These are phyloP conservation scores for Lordiphosa collinella DNA, from an alignment of 1,140 invertebrate species.

Conservation along the genomic window DNA sequence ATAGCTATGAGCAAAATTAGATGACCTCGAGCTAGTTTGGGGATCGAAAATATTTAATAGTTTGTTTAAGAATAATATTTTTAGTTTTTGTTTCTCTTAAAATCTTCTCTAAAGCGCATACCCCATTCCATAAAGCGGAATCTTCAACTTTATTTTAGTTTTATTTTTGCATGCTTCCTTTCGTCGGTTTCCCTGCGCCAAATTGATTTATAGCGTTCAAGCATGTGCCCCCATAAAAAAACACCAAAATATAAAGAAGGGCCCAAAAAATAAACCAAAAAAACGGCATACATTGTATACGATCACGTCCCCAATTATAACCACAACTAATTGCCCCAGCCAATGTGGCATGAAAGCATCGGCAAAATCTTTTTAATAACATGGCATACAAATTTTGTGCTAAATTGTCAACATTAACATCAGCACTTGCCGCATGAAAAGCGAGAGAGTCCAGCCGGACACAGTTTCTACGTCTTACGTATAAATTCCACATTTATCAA, in stretches of 20 bases:
- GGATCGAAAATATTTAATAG: too few relatives aligned
- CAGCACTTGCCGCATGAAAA: constrained; percentile 11
- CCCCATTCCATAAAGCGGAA: background rate
- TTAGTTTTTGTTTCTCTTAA: background rate
- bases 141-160: background rate
- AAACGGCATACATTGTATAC: constrained; percentile 3
- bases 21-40: too few relatives aligned
- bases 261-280: background rate
- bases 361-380: constrained; percentile 58
- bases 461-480: constrained; percentile 4
- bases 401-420: constrained; percentile 72
- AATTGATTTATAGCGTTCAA: constrained; percentile 76
- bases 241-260: constrained; percentile 2
- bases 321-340: constrained; percentile 62
- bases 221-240: constrained; percentile 43
- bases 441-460: constrained; percentile 9
- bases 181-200: constrained; percentile 33
- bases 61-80: too few relatives aligned
- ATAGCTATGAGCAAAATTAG: too few relatives aligned
- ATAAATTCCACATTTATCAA: constrained; percentile 36
- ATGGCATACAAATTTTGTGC: constrained; percentile 67
- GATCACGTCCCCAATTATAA: constrained; percentile 67
- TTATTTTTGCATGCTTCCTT: constrained; percentile 54
- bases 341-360: constrained; percentile 67
- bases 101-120: constrained; percentile 25